Evolutionary conservation across 2,888 invertebrate species (phyloP).

Genomic region (Nasonovia ribisnigri): DNA sequence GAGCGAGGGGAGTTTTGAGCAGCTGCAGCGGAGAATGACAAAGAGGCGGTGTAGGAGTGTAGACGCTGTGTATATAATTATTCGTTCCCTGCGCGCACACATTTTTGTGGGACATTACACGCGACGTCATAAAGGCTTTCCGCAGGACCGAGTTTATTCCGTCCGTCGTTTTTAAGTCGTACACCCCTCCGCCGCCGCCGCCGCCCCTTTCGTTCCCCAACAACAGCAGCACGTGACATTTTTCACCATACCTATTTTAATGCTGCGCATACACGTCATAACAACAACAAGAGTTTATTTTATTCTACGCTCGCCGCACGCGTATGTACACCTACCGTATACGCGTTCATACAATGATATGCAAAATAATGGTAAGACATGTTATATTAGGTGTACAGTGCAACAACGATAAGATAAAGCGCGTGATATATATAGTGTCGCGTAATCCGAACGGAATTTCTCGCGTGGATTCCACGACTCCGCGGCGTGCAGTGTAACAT

Average conservation of each 20-base stretch:
- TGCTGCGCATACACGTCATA: neutral
- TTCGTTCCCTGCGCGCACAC: neutral
- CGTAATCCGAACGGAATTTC: constrained; percentile 12
- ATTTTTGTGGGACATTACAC: neutral
- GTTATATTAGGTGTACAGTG: neutral
- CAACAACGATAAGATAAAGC: neutral
- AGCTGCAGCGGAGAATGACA: constrained; percentile 2
- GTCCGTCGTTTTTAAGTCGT: constrained; percentile 15
- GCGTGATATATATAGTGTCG: neutral
- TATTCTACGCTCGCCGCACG: neutral
- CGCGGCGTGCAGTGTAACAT: neutral
- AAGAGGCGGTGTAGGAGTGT: neutral
- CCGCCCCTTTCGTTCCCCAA: neutral
- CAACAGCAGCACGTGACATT: constrained; percentile 7
- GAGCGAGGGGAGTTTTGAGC: neutral
- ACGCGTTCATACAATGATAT: neutral
- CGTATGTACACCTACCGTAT: neutral
- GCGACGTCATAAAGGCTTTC: constrained; percentile 10
- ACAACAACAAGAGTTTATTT: neutral
- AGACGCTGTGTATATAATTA: constrained; percentile 2
- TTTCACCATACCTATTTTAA: neutral
- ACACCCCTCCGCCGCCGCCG: neutral
- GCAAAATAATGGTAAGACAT: neutral
- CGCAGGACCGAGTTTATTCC: constrained; percentile 18
- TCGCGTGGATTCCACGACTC: neutral